Base-by-base conservation (phyloP, 2,888 invertebrate species). In the Tridacna crocea region DNA sequence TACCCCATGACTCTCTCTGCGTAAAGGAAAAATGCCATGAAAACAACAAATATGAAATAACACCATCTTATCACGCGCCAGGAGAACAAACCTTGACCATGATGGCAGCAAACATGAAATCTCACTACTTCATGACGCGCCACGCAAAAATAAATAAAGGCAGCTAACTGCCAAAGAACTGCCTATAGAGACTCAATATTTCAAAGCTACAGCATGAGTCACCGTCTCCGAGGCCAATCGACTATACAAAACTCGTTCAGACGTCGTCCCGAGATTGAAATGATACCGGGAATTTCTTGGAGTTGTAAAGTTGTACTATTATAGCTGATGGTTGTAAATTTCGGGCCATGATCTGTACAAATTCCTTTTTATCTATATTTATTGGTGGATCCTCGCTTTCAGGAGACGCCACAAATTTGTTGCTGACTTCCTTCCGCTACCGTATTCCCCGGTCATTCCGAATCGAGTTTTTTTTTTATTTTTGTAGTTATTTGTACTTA, bases 101-200 rank as follows among this genome's bases (percentile, higher is more conserved):
- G 36, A 36, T 36, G 36, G 36, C 36, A 36, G 8, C 36, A 19
- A 58, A 19, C n/a, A 58, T n/a, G 19, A 19, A 58, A 19, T 58
- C n/a, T 58, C 58, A 58, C 58, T 58, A 58, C 17, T 58, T 19
- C 47, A 4, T n/a, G 48, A 51, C 70, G 22, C 70, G 51, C 70
- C 51, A 46, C 48, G 15, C 51, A 70, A 70, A 70, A 70, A 51
- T 51, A 51, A 70, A 51, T 51, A 70, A 36, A 46, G 47, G 70
- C 48, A 70, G 46, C 47, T 70, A 47, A 70, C 47, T 70, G 70
- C 70, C 70, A 70, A 70, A 70, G 47, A 24, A 47, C 10, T 11
- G 70, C 24, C 70, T 70, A 48, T n/a, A 10, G 70, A 51, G 70
- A 70, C 70, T 24, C 24, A 36, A 70, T 70, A 70, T 70, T 70